A percentile compares a stretch with the other conserved stretches of the same genome.
Evolutionary conservation across 1,140 invertebrate species (phyloP).

Genomic region (Ectropis grisescens): DNA sequence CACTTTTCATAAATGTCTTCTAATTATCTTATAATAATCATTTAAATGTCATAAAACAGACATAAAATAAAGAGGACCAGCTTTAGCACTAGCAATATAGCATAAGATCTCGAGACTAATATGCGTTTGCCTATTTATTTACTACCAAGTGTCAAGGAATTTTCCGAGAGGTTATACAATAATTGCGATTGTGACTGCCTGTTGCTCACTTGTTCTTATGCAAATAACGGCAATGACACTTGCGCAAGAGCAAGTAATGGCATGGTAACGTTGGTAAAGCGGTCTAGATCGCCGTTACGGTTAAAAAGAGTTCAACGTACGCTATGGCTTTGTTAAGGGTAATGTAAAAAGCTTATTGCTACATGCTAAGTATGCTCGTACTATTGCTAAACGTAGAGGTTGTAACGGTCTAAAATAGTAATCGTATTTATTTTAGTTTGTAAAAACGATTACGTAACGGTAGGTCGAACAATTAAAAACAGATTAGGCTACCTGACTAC

Average conservation of each 20-base stretch:
- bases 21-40: no score
- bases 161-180: conserved; percentile 36
- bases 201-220: conserved; percentile 32
- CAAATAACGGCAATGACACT: conserved; percentile 49
- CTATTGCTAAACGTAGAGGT: background rate
- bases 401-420: no score
- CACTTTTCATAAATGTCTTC: no score
- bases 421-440: no score
- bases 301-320: conserved; percentile 39
- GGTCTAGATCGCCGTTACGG: conserved; percentile 22
- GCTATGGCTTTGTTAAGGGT: conserved; percentile 2
- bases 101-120: no score
- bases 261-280: conserved; percentile 16
- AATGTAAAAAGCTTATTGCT: background rate
- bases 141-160: conserved; percentile 13
- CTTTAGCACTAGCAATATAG: no score
- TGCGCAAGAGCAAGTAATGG: conserved; percentile 22
- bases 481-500: no score
- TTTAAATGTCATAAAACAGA: no score
- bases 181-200: conserved; percentile 21
- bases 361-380: background rate
- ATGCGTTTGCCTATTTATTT: no score
- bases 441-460: no score
- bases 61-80: no score
- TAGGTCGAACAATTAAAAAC: no score